Percentiles rank a stretch among this genome's conserved stretches.
Conservation (phyloP, 2,888 invertebrate species). For the Nomada goodeniana region DNA sequence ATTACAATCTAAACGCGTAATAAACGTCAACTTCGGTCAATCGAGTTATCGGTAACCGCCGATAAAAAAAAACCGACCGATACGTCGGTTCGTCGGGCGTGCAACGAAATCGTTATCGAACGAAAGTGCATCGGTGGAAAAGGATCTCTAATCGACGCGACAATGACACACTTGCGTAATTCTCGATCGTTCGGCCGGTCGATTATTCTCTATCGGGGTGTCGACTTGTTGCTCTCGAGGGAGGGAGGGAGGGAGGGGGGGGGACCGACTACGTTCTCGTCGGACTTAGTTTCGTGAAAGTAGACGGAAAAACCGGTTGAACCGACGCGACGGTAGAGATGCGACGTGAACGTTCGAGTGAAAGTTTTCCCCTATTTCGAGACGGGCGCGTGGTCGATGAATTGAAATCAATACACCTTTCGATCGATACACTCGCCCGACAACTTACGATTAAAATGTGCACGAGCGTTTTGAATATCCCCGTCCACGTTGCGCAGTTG, state of each 20-base stretch:
- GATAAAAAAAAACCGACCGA: not conserved
- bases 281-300: not conserved
- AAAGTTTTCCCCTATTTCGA: conserved; percentile 2
- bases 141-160: not conserved
- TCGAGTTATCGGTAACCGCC: not conserved
- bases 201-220: not conserved
- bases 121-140: not conserved
- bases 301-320: not conserved
- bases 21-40: not conserved
- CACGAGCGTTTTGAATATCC: too few species aligned
- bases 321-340: not conserved
- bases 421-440: too few species aligned
- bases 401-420: too few species aligned
- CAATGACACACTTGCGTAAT: not conserved
- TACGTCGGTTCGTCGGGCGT: too few species aligned
- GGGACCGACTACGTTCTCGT: too few species aligned
- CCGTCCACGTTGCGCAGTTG: conserved; percentile 1
- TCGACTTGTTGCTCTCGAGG: conserved; percentile 32
- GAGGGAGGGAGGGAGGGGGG: not conserved
- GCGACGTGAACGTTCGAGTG: not conserved
- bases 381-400: too few species aligned
- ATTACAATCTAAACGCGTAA: not conserved
- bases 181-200: not conserved
- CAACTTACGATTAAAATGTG: too few species aligned
- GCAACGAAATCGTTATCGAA: too few species aligned